phyloP scores from a whole-genome alignment of 2,797 vertebrate species.

The Hemitrygon akajei region DNA sequence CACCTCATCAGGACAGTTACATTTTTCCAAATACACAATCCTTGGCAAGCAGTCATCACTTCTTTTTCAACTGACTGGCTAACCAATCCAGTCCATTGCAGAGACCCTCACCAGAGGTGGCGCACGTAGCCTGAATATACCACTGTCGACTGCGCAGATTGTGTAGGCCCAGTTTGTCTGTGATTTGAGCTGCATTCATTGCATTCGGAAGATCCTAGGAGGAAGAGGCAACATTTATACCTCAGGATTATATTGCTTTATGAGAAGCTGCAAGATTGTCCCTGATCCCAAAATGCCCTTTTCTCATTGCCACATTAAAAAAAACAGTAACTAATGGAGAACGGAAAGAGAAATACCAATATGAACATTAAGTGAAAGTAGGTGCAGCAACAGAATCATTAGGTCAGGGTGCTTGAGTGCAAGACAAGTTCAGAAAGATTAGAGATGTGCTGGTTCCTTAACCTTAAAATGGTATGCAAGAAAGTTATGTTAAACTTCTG shows the following conservation, averaged over 20 bases:
- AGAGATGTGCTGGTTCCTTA: neutral
- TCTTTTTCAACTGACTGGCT: conserved; percentile 96
- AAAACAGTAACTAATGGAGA: neutral
- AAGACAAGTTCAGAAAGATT: neutral
- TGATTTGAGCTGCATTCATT: conserved; percentile 95
- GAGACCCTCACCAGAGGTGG: conserved; percentile 88
- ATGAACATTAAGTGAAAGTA: too few relatives aligned
- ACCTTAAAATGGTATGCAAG: neutral
- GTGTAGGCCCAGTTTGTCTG: conserved; percentile 92
- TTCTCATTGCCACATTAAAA: neutral
- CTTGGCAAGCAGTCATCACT: conserved; percentile 60
- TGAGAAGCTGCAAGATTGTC: neutral
- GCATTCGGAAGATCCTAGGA: conserved; percentile 87
- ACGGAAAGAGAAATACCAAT: neutral
- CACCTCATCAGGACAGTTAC: conserved; percentile 17
- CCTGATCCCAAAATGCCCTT: neutral
- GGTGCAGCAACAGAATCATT: neutral
- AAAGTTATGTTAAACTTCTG: neutral
- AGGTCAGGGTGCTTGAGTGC: neutral
- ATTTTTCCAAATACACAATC: conserved; percentile 19
- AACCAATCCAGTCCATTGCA: conserved; percentile 95
- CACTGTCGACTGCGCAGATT: conserved; percentile 90
- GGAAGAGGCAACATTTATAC: conserved; percentile 36
- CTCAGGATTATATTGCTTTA: conserved; percentile 21
- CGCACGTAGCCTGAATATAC: conserved; percentile 97